Base-by-base conservation (phyloP, 2,113 vertebrate genomes). In the Atherinomorus stipes region DNA sequence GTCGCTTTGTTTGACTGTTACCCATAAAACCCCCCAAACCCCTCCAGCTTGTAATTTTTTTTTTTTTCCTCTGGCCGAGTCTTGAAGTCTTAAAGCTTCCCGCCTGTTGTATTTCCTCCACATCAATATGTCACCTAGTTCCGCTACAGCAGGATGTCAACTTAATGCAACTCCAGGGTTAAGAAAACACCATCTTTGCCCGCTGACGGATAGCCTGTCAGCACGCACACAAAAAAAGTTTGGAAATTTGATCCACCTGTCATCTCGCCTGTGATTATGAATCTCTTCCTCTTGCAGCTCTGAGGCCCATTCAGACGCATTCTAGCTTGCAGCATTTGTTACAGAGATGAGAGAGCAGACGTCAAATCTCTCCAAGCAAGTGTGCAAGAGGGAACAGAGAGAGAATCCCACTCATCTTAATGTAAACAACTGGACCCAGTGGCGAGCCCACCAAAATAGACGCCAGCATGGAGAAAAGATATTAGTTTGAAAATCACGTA, bases 181-280 rank as follows among this genome's bases (percentile, higher is more conserved):
- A 94, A 93, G 89, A 92, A 93, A 92, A 92, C 91, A 93, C 62
- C 71, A 40, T 83, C 87, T 51, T 31, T 57, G 64, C 87, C 52
- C 1, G 67, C 80, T 90, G 90, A 92, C 79, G 58, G 91, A 94
- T 92, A 18, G 87, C 89, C 93, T 89, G 91, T 88, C 92, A 63
- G 61, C 4, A 68, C 60, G 62, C 76, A 40, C 84, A 90, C 87
- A 90, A 90, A 85, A 90, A 82, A 93, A 89, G 92, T 92, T 93
- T 91, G 59, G 93, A 93, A 93, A 93, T 92, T 83, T 91, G 92
- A 94, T 91, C 91, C 88, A 86, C 84, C 88, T 90, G 91, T 93
- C 92, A 93, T 91, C 89, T 91, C 1, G 63, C 47, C 79, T 8
- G 77, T 44, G 89, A 90, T 92, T 93, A 92, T 90, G 89, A 90